Conservation (phyloP, 2,113 vertebrate genomes). For the Pagrus major region DNA sequence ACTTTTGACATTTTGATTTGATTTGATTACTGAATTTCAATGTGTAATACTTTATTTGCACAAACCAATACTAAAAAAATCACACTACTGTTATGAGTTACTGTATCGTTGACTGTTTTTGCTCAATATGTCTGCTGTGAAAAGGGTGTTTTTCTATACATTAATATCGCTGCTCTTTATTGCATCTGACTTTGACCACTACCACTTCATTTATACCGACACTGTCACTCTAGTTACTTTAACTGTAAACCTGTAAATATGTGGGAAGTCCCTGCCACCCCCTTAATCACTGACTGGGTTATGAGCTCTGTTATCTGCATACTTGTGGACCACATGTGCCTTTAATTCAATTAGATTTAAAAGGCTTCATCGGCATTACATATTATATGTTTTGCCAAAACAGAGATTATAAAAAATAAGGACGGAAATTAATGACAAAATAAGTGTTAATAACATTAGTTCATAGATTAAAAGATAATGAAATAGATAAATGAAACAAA, state of each 20-base stretch:
- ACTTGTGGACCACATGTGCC: not conserved
- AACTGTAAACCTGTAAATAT: constrained; percentile 18
- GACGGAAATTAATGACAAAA: too few species aligned
- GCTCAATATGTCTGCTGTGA: not conserved
- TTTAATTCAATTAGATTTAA: too few species aligned
- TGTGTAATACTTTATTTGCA: constrained; percentile 18
- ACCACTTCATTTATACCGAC: not conserved
- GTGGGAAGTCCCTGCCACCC: constrained; percentile 21
- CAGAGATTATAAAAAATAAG: too few species aligned
- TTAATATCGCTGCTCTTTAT: not conserved
- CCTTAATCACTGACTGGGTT: not conserved
- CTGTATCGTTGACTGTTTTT: not conserved
- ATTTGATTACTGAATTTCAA: constrained; percentile 20
- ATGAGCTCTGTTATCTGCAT: constrained; percentile 21
- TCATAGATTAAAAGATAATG: too few species aligned
- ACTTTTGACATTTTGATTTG: too few species aligned
- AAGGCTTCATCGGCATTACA: too few species aligned
- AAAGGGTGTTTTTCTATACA: not conserved
- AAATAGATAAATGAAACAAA: too few species aligned
- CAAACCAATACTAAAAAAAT: not conserved
- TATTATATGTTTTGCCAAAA: too few species aligned
- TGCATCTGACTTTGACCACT: not conserved
- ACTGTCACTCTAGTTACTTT: constrained; percentile 2
- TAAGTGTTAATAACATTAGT: too few species aligned
- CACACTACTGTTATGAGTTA: not conserved